Conservation (phyloP, 1,140 invertebrate genomes). For the Phymorhynchus buccinoides region DNA sequence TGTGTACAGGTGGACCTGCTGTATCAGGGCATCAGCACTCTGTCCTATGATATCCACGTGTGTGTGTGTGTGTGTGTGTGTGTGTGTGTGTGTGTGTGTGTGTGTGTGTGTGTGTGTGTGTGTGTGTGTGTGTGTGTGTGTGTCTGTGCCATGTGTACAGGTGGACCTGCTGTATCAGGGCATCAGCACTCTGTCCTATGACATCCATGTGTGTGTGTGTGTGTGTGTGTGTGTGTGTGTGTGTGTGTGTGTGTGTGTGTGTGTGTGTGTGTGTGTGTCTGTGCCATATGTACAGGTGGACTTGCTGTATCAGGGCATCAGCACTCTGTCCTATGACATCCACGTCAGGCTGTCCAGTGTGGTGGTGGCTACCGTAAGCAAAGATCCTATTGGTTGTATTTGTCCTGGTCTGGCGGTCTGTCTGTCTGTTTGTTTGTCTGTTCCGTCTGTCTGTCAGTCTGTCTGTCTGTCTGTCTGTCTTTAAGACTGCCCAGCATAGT, state of each 20-base stretch:
- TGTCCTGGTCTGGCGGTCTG: neutral
- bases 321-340: slow-evolving; percentile 38
- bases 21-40: too few relatives aligned
- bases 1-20: neutral
- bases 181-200: slow-evolving; percentile 39
- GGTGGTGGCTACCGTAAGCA: slow-evolving; percentile 47
- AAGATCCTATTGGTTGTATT: neutral
- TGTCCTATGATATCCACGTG: neutral
- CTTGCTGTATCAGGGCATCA: slow-evolving; percentile 46
- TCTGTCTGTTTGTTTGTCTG: neutral
- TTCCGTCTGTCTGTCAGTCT: neutral
- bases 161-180: slow-evolving; percentile 44
- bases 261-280: slow-evolving; percentile 13
- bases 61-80: neutral
- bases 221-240: slow-evolving; percentile 22
- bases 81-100: slow-evolving; percentile 6
- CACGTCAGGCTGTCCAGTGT: slow-evolving; percentile 42
- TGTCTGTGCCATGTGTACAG: too few relatives aligned
- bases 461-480: neutral
- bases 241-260: neutral
- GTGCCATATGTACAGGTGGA: slow-evolving; percentile 41
- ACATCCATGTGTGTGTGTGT: slow-evolving; percentile 37
- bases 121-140: slow-evolving; percentile 4
- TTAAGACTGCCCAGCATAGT: too few relatives aligned
- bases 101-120: neutral